Percentiles rank a stretch among this genome's conserved stretches.
phyloP scores from a whole-genome alignment of 2,888 invertebrate genomes.

The Pediacus dermestoides region DNA sequence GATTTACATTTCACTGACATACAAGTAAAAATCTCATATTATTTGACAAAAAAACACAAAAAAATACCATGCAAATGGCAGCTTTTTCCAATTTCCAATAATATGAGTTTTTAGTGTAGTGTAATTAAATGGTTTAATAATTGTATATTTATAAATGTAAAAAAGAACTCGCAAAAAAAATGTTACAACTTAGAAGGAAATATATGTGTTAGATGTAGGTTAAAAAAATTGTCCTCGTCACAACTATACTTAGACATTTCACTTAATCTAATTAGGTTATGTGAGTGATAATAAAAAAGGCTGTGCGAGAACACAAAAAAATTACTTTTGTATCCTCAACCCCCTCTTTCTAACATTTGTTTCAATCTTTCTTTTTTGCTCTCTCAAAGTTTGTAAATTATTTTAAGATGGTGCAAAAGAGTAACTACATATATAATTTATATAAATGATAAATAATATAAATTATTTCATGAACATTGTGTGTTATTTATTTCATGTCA shows the following conservation, averaged over 20 bases:
- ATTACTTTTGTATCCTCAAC: constrained; percentile 17
- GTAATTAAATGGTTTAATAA: constrained; percentile 7
- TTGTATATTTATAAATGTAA: constrained; percentile 17
- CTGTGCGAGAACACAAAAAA: constrained; percentile 41
- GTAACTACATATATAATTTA: background rate
- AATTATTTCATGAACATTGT: constrained; percentile 1
- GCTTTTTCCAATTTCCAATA: no score
- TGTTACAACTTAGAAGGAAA: constrained; percentile 11
- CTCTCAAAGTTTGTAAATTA: background rate
- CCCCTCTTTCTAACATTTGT: constrained; percentile 2
- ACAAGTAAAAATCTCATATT: no score
- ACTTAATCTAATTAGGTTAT: constrained; percentile 15
- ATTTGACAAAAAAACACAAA: no score
- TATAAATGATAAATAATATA: background rate
- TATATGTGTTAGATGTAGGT: constrained; percentile 10
- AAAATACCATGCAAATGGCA: no score
- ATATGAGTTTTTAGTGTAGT: no score
- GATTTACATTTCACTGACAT: no score
- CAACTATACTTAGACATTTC: constrained; percentile 25
- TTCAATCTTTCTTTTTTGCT: background rate
- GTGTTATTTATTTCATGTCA: no score
- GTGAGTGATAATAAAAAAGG: constrained; percentile 37
- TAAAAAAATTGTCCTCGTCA: constrained; percentile 35
- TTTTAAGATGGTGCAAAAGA: constrained; percentile 1
- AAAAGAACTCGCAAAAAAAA: constrained; percentile 14